Evolutionary conservation across 1,140 invertebrate species (phyloP).

Genomic region (Pogonomyrmex californicus): DNA sequence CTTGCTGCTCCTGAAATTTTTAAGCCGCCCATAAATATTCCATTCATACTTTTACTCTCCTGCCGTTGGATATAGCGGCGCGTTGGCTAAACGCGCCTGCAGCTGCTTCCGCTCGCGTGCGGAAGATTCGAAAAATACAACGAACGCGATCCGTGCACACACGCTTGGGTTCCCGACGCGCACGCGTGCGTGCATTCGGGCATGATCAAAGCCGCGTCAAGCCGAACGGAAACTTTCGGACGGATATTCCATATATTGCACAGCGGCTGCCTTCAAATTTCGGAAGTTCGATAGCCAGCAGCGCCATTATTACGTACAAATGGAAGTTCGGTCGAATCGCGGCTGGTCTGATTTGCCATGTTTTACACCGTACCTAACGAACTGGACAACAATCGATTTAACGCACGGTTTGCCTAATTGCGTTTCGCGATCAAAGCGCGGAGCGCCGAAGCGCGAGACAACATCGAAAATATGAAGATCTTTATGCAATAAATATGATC

Average conservation of each 20-base stretch:
- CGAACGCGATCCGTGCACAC: constrained; percentile 8
- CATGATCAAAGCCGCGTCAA: constrained; percentile 65
- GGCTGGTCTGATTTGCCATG: constrained; percentile 67
- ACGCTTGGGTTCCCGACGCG: not conserved
- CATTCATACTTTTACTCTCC: constrained; percentile 61
- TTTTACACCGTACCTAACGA: constrained; percentile 62
- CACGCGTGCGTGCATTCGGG: not conserved
- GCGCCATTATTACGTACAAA: constrained; percentile 70
- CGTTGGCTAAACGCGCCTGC: constrained; percentile 34
- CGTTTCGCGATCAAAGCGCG: constrained; percentile 63
- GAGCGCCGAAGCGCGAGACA: constrained; percentile 55
- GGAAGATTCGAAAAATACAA: constrained; percentile 34
- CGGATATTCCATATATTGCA: constrained; percentile 72
- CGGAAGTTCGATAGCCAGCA: constrained; percentile 64
- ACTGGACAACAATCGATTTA: constrained; percentile 66
- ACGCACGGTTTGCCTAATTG: constrained; percentile 70
- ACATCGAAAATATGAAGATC: constrained; percentile 62
- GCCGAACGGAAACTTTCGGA: constrained; percentile 62
- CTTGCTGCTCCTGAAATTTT: constrained; percentile 56
- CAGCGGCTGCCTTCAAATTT: constrained; percentile 64
- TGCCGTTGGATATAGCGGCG: not conserved
- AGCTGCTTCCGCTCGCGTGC: constrained; percentile 26
- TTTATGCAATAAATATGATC: constrained; percentile 45
- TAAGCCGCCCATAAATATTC: constrained; percentile 60
- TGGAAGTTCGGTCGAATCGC: constrained; percentile 66